These are phyloP conservation scores for Tetrax tetrax DNA, from an alignment of 2,113 vertebrate species.

Conservation along the genomic window DNA sequence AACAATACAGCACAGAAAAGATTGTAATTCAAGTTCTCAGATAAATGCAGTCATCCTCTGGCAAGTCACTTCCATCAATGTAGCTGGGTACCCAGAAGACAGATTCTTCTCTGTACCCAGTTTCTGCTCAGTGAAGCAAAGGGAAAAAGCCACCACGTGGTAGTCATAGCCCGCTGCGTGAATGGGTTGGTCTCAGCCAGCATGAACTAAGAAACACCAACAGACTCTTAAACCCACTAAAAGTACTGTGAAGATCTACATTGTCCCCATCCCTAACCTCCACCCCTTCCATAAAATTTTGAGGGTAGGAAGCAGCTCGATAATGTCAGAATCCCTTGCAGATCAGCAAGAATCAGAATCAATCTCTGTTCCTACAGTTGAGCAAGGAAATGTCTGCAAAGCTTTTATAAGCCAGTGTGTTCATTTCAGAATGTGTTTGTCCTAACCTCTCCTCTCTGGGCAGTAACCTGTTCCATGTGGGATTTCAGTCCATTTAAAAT, in stretches of 20 bases:
- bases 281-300: not conserved
- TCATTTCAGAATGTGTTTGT: not conserved
- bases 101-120: not conserved
- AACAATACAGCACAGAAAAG: not conserved
- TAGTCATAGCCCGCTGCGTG: not conserved
- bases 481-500: not conserved
- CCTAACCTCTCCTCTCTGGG: not conserved
- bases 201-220: not conserved
- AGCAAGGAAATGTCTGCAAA: not conserved
- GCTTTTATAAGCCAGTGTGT: not conserved
- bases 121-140: not conserved
- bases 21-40: not conserved
- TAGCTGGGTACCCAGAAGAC: not conserved
- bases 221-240: not conserved
- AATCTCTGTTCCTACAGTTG: not conserved
- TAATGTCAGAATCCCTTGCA: not conserved
- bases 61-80: not conserved
- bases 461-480: rapidly evolving
- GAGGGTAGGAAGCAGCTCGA: not conserved
- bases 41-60: not conserved
- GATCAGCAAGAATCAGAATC: not conserved
- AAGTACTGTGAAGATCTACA: not conserved
- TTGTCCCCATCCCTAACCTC: not conserved
- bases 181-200: not conserved
- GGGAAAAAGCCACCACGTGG: rapidly evolving